Conservation (phyloP, 2,113 vertebrate genomes). For the Heterocephalus glaber region DNA sequence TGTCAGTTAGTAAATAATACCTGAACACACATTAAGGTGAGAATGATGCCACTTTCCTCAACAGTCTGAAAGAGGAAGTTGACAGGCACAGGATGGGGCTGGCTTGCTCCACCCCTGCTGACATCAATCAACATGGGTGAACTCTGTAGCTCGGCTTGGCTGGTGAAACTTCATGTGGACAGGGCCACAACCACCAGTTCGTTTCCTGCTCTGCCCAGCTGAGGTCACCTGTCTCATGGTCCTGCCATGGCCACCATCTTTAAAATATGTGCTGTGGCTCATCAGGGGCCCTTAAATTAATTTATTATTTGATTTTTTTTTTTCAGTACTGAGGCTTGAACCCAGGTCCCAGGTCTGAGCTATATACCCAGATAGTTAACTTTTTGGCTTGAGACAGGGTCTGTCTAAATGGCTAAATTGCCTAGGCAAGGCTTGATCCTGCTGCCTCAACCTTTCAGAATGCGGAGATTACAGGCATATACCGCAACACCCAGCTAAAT, state of each 20-base stretch:
- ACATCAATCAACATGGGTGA: neutral
- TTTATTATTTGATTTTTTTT: neutral
- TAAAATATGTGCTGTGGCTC: slow-evolving; percentile 8
- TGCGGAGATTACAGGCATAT: neutral
- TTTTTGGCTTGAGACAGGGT: neutral
- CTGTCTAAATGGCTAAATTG: neutral
- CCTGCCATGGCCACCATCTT: neutral
- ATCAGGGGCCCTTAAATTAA: neutral
- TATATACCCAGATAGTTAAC: neutral
- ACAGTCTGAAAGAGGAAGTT: neutral
- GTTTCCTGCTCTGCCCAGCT: neutral
- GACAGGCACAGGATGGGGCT: neutral
- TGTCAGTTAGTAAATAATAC: neutral
- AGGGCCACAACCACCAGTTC: neutral
- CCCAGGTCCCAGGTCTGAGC: neutral
- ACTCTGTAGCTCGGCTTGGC: neutral
- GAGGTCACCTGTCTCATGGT: neutral
- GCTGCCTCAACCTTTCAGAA: neutral
- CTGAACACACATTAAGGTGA: neutral
- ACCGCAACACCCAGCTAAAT: neutral
- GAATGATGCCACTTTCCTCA: neutral
- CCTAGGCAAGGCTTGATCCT: neutral
- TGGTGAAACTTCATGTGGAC: neutral
- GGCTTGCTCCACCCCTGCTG: neutral
- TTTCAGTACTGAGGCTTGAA: neutral